phyloP scores from a whole-genome alignment of 2,888 invertebrate species.

The Hemicrepidius hirtus region DNA sequence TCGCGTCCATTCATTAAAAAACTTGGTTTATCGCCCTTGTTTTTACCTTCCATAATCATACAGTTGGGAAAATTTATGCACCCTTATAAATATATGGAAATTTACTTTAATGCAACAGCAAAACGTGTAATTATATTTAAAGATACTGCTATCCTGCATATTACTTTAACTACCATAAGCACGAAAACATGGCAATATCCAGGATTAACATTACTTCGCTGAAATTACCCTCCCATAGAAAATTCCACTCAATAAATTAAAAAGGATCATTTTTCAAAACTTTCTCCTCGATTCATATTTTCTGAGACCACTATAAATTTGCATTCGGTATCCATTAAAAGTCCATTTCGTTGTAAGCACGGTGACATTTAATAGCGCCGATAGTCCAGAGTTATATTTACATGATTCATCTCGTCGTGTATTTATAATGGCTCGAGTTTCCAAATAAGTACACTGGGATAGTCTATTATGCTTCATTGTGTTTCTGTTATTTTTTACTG shows the following conservation, averaged over 20 bases:
- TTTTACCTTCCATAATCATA: conserved; percentile 40
- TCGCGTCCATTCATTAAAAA: conserved; percentile 23
- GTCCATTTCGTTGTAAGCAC: conserved; percentile 37
- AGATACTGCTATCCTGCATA: conserved; percentile 36
- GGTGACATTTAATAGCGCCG: conserved; percentile 49
- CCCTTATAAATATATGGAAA: conserved; percentile 47
- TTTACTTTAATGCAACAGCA: conserved; percentile 35
- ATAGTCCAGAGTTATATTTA: conserved; percentile 35
- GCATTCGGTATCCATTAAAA: conserved; percentile 44
- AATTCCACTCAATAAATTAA: neutral
- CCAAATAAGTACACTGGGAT: conserved; percentile 49
- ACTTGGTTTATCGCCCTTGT: conserved; percentile 40
- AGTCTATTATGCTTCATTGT: conserved; percentile 43
- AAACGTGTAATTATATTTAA: conserved; percentile 48
- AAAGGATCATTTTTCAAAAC: neutral
- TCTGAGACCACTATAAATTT: conserved; percentile 41
- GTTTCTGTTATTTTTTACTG: conserved; percentile 45
- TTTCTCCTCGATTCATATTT: conserved; percentile 5
- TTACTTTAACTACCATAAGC: conserved; percentile 34
- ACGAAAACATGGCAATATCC: conserved; percentile 36
- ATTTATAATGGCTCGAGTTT: conserved; percentile 47
- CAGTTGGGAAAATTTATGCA: conserved; percentile 43
- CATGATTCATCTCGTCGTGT: conserved; percentile 43
- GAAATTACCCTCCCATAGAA: neutral
- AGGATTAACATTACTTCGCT: conserved; percentile 24